Conservation (phyloP, 2,888 invertebrate species). For the Galerucella nymphaeae region DNA sequence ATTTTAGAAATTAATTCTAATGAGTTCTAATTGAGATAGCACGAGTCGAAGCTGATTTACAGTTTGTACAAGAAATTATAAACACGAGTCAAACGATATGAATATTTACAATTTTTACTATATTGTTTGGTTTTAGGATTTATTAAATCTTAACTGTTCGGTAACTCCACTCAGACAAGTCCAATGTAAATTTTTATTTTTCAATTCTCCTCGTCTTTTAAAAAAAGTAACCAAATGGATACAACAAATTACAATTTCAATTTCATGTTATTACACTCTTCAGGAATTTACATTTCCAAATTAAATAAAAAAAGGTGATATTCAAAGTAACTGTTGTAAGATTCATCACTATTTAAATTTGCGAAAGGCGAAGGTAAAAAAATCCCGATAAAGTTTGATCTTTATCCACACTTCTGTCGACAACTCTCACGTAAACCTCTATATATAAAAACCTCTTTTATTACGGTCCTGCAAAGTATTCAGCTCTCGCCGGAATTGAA, state of each 20-base stretch:
- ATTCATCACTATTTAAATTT: too few relatives aligned
- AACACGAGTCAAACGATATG: slow-evolving; percentile 50
- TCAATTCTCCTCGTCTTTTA: too few relatives aligned
- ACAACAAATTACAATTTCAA: too few relatives aligned
- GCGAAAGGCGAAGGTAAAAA: neutral
- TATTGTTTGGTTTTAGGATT: too few relatives aligned
- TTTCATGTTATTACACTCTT: too few relatives aligned
- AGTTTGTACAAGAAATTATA: slow-evolving; percentile 50
- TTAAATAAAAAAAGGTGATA: too few relatives aligned
- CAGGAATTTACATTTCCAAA: too few relatives aligned
- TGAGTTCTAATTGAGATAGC: slow-evolving; percentile 40
- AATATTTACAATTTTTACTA: slow-evolving; percentile 18
- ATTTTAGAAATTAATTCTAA: slow-evolving; percentile 51
- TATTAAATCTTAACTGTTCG: too few relatives aligned
- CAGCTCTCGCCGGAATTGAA: slow-evolving; percentile 54
- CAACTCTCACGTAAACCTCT: neutral
- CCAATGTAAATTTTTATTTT: neutral
- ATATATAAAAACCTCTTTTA: slow-evolving; percentile 61
- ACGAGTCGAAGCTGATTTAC: slow-evolving; percentile 39
- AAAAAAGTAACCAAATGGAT: too few relatives aligned
- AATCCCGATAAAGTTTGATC: neutral
- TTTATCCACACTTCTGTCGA: neutral
- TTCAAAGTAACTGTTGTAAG: too few relatives aligned
- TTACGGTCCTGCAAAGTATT: slow-evolving; percentile 61
- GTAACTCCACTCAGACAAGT: neutral